A percentile compares a stretch with the other conserved stretches of the same genome.
Evolutionary conservation across 2,888 invertebrate species (phyloP).

Genomic region (Acanthoscelides obtectus): DNA sequence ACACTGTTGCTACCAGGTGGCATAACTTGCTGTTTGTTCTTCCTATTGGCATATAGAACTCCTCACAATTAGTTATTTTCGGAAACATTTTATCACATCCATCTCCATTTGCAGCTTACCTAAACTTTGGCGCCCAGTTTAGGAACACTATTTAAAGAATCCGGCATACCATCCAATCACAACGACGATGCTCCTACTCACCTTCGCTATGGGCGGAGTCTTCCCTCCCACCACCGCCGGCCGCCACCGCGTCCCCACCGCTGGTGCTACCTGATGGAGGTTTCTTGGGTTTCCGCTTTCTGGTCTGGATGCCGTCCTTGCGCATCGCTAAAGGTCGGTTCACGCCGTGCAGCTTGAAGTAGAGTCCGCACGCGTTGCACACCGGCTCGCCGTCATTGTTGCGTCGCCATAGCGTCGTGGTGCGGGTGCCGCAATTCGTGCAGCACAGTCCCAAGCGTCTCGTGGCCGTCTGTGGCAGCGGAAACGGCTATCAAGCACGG

Average conservation of each 20-base stretch:
- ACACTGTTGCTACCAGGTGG: too few species aligned
- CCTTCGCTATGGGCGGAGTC: conserved; percentile 42
- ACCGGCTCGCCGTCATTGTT: conserved; percentile 98
- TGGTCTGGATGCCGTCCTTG: conserved; percentile 93
- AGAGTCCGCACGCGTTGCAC: conserved; percentile 96
- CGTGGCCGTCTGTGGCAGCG: conserved; percentile 65
- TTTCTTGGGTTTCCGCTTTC: conserved; percentile 91
- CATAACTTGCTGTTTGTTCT: too few species aligned
- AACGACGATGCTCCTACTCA: conserved; percentile 29
- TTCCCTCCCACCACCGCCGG: conserved; percentile 33
- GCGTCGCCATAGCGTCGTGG: conserved; percentile 96
- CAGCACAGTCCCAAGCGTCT: conserved; percentile 87
- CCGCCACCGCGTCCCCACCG: conserved; percentile 43
- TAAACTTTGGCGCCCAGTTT: too few species aligned
- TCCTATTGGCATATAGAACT: too few species aligned
- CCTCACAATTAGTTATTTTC: too few species aligned
- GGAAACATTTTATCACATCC: too few species aligned
- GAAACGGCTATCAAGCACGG: background rate
- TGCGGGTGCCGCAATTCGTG: conserved; percentile 95
- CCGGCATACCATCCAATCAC: background rate
- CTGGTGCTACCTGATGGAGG: conserved; percentile 46
- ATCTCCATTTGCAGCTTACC: too few species aligned
- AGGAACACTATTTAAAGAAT: background rate
- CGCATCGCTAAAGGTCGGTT: conserved; percentile 92
- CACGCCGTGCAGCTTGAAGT: conserved; percentile 92